Conservation (phyloP, 2,797 vertebrate genomes). For the Oreochromis mossambicus region DNA sequence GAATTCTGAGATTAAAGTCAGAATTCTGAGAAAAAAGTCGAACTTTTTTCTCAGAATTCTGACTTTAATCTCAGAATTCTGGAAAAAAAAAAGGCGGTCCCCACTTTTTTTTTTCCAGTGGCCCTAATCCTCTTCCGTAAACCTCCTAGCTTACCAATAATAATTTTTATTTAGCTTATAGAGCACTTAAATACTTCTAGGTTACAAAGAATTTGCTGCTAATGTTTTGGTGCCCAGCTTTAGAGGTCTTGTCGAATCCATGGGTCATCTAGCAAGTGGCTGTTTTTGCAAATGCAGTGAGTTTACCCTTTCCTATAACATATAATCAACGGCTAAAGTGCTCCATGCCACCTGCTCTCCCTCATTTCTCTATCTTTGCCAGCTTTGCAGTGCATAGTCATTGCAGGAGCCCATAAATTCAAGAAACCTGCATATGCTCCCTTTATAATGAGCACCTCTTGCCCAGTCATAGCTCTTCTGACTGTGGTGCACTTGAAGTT, state of each 20-base stretch:
- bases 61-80: too few species aligned
- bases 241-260: not conserved
- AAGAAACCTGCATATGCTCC: not conserved
- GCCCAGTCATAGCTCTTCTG: not conserved
- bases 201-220: not conserved
- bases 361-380: not conserved
- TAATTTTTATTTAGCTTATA: not conserved
- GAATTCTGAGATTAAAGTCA: too few species aligned
- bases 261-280: not conserved
- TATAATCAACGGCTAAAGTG: not conserved
- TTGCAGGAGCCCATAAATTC: not conserved
- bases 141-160: not conserved
- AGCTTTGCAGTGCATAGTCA: rapidly evolving
- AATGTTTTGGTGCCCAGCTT: not conserved
- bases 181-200: not conserved
- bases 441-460: not conserved
- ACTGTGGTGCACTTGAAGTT: not conserved
- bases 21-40: too few species aligned
- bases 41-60: too few species aligned
- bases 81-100: too few species aligned
- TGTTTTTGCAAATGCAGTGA: not conserved
- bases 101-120: too few species aligned
- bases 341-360: not conserved
- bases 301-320: not conserved
- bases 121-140: too few species aligned